Base-by-base conservation (phyloP, 2,797 vertebrate genomes). In the Poeciliopsis paucimaculata region DNA sequence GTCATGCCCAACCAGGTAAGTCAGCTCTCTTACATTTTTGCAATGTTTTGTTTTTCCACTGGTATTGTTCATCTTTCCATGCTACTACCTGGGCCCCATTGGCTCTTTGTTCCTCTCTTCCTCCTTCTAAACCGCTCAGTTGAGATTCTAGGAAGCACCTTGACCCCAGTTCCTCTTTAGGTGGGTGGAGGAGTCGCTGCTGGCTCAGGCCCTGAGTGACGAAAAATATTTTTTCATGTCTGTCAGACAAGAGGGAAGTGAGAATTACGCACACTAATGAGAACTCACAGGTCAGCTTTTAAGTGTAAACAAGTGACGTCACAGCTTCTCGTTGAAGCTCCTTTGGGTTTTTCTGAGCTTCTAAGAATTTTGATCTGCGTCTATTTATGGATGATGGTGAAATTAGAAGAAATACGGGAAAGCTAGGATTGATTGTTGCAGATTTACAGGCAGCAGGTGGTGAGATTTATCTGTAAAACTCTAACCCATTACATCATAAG, bases 1-100 rank as follows among this genome's bases (percentile, higher is more conserved):
- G 96, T 97, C 16, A 95, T 99, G 87, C 98, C 98, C 0, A 99
- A 99, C 77, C 98, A 99, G 98, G 98, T 98, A 95, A 75, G n/a
- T 47, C 28, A 53, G 66, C 8, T 82, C 0, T 26, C 75, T 73
- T 71, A 51, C 73, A 62, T 31, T 55, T 23, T 49, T 78, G 34
- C 68, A 47, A 16, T 77, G 41, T 6, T 41, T 57, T 34, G 11
- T 36, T 34, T 34, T 2, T 78, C 80, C 73, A 12, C 79, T 77
- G 71, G 75, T 47, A 49, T 60, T 83, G 73, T 88, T 66, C 86
- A 45, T 87, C 73, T 76, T 68, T 64, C 12, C 77, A 55, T 78
- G 28, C 15, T 45, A 16, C 45, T 46, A 16, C 45, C 43, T 45
- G 26, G 41, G 2, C 11, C 23, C 23, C 23, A 71, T 7, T 45